phyloP scores from a whole-genome alignment of 2,113 vertebrate species.

The Oncorhynchus keta region DNA sequence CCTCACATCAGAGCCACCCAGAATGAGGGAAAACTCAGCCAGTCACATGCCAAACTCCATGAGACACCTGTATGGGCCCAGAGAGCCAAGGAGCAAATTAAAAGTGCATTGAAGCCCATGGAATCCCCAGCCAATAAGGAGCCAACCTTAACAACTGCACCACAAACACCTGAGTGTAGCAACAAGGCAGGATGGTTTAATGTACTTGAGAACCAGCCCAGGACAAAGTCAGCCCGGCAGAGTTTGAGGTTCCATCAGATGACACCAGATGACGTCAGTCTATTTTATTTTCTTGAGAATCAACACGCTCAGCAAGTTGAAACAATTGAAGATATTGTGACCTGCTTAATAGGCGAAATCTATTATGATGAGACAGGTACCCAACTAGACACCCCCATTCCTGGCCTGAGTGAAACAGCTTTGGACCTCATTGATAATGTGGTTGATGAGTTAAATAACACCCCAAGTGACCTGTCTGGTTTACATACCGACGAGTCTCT shows the following conservation, averaged over 20 bases:
- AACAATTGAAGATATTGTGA: conserved; percentile 5
- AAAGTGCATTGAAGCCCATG: background rate
- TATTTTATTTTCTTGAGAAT: background rate
- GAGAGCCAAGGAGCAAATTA: background rate
- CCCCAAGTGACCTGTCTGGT: background rate
- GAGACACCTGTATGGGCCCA: background rate
- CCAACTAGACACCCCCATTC: background rate
- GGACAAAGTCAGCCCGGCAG: no score
- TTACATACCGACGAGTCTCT: background rate
- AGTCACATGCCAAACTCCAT: background rate
- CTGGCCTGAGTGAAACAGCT: background rate
- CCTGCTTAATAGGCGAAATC: background rate
- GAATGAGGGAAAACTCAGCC: background rate
- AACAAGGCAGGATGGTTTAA: background rate
- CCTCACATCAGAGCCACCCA: background rate
- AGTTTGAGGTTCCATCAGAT: background rate
- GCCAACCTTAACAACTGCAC: background rate
- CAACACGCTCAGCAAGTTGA: background rate
- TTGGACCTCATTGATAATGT: conserved; percentile 6
- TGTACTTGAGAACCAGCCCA: background rate
- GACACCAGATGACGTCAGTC: background rate
- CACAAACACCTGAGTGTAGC: background rate
- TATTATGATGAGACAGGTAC: background rate
- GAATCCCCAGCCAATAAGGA: background rate
- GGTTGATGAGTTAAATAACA: background rate